Evolutionary conservation across 2,797 vertebrate species (phyloP).

Genomic region (Meriones psammophilus): DNA sequence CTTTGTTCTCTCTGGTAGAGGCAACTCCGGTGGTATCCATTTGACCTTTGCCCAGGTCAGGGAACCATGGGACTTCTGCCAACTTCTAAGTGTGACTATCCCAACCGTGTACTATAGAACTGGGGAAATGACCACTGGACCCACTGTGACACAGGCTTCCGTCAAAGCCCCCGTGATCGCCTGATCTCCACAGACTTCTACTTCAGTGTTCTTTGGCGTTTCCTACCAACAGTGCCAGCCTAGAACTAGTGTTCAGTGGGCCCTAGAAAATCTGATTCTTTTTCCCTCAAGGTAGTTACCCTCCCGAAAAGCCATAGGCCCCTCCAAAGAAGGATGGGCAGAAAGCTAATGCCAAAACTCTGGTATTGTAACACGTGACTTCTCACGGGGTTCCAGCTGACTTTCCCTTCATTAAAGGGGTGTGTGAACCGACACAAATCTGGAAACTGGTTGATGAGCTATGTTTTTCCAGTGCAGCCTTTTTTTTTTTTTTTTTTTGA

Average conservation of each 20-base stretch:
- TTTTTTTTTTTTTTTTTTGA: background rate
- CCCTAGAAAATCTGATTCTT: background rate
- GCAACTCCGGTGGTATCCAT: background rate
- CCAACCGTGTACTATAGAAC: background rate
- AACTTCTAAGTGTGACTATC: background rate
- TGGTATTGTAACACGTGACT: too few species aligned
- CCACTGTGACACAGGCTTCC: background rate
- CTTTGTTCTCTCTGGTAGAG: background rate
- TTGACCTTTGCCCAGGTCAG: background rate
- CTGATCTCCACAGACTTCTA: background rate
- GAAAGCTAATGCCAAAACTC: background rate
- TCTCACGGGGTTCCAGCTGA: background rate
- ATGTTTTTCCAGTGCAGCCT: rapidly evolving
- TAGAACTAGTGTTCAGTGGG: background rate
- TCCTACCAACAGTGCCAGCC: background rate
- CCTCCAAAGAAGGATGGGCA: background rate
- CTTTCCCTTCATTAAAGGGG: background rate
- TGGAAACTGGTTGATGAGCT: background rate
- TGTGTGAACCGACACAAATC: background rate
- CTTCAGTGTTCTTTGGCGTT: background rate
- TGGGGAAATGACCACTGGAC: background rate
- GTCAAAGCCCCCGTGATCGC: background rate
- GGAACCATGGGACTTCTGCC: background rate
- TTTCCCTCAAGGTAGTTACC: background rate
- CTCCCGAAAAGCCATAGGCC: background rate